Percentiles rank a stretch among this genome's conserved stretches.
These are phyloP conservation scores for Suricata suricatta DNA, from an alignment of 2,113 vertebrate genomes.

Conservation along the genomic window DNA sequence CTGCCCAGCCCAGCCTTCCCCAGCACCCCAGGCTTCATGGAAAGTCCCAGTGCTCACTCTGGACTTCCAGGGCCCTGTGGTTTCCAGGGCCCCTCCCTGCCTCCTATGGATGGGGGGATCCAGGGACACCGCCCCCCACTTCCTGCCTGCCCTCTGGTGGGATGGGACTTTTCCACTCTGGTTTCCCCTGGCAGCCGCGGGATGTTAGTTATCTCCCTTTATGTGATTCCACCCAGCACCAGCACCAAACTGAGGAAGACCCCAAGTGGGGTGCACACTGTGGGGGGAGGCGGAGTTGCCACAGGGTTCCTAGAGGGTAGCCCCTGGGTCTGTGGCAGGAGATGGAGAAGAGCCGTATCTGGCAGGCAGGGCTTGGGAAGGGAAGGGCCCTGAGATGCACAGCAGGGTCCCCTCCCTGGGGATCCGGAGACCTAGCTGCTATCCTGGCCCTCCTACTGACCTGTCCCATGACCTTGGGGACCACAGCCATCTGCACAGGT, in stretches of 20 bases:
- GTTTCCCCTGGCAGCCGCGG: background rate
- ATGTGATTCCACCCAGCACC: background rate
- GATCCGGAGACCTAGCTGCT: background rate
- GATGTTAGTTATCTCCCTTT: background rate
- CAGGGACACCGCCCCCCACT: no score
- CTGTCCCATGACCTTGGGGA: background rate
- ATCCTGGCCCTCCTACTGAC: background rate
- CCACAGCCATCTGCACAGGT: fast-evolving
- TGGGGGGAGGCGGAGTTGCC: background rate
- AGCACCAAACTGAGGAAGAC: background rate
- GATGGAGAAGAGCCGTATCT: no score
- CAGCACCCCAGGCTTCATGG: background rate
- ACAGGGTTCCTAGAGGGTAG: background rate
- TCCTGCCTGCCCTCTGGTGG: background rate
- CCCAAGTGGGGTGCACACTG: background rate
- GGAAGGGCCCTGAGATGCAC: background rate
- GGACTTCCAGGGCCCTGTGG: background rate
- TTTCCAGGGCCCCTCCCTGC: background rate
- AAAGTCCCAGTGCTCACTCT: background rate
- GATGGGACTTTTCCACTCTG: background rate
- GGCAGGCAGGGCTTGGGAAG: background rate
- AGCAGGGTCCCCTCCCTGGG: background rate
- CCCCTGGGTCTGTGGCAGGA: fast-evolving
- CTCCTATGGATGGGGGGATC: background rate
- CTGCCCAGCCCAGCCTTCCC: background rate